A percentile compares a stretch with the other conserved stretches of the same genome.
Evolutionary conservation across 2,888 invertebrate genomes (phyloP).

Genomic region (Apodemia duryi): DNA sequence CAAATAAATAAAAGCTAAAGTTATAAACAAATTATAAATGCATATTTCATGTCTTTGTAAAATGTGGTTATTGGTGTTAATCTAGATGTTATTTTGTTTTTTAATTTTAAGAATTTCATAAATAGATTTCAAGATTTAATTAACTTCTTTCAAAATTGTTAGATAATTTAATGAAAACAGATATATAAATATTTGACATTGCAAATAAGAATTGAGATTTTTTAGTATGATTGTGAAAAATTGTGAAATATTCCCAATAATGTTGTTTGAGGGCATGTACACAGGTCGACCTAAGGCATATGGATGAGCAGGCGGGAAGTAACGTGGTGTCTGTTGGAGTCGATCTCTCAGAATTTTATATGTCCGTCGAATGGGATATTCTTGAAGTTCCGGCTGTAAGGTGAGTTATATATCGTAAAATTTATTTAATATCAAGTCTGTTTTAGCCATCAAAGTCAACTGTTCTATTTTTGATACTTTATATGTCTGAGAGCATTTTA

Average conservation of each 20-base stretch:
- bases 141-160: neutral
- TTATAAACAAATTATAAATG: slow-evolving; percentile 19
- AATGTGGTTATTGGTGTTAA: slow-evolving; percentile 22
- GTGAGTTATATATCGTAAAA: slow-evolving; percentile 62
- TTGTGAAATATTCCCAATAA: slow-evolving; percentile 26
- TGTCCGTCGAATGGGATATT: slow-evolving; percentile 99
- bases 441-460: neutral
- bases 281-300: slow-evolving; percentile 94
- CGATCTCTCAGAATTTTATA: slow-evolving; percentile 98
- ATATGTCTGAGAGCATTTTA: neutral
- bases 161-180: neutral
- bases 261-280: slow-evolving; percentile 40
- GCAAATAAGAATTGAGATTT: neutral
- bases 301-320: slow-evolving; percentile 94
- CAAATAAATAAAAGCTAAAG: slow-evolving; percentile 19
- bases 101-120: slow-evolving; percentile 18
- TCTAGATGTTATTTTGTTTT: slow-evolving; percentile 28
- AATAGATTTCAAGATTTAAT: slow-evolving; percentile 13
- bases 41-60: slow-evolving; percentile 21
- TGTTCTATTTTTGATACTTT: neutral
- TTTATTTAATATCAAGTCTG: neutral
- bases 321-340: slow-evolving; percentile 96
- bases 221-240: neutral
- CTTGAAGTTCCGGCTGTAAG: slow-evolving; percentile 96
- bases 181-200: neutral